Conservation (phyloP, 2,888 invertebrate species). For the Melinopterus prodromus region DNA sequence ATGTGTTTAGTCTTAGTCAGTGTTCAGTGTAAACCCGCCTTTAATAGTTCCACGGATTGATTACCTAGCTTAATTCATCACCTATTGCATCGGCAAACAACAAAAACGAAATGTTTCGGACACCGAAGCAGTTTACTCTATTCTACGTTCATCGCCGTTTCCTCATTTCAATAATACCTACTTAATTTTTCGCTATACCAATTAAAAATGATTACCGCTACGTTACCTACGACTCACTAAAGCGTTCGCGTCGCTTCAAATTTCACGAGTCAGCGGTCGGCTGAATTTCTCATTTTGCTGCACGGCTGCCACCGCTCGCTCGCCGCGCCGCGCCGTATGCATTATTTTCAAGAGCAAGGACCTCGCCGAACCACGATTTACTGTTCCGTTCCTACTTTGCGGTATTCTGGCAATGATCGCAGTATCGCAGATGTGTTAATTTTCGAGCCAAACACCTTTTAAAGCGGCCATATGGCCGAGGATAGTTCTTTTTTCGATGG, state of each 20-base stretch:
- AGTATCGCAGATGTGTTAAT: not conserved
- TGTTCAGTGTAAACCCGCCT: too few species aligned
- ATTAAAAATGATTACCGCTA: conserved; percentile 4
- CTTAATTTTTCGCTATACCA: not conserved
- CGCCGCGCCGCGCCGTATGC: not conserved
- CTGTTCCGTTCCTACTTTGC: not conserved
- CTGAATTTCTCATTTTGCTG: not conserved
- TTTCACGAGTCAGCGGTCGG: not conserved
- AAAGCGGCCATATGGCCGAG: not conserved
- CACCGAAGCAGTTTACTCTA: not conserved
- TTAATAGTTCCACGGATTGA: not conserved
- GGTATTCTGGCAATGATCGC: not conserved
- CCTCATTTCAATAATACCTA: not conserved
- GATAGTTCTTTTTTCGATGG: not conserved
- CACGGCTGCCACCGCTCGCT: not conserved
- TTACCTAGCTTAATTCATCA: not conserved
- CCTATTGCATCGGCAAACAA: not conserved
- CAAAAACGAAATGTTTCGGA: not conserved
- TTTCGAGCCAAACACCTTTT: not conserved
- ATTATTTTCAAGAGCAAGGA: not conserved
- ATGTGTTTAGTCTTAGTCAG: too few species aligned
- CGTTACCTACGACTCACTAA: not conserved
- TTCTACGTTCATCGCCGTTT: not conserved
- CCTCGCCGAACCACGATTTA: not conserved
- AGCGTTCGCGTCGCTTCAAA: not conserved